phyloP scores from a whole-genome alignment of 2,113 vertebrate genomes.

The Paramisgurnus dabryanus region DNA sequence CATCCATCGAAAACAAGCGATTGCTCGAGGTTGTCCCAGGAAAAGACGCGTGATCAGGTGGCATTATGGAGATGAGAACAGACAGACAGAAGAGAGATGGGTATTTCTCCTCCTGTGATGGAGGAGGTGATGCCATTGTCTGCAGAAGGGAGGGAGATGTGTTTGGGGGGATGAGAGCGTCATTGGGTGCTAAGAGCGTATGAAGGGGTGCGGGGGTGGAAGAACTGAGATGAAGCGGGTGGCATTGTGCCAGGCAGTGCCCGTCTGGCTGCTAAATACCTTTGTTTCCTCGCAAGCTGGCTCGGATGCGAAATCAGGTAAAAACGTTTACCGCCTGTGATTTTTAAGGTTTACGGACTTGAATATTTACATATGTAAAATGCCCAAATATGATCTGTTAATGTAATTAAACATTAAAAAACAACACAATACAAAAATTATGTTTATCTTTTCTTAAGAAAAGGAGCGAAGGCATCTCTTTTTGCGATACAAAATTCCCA shows the following conservation, averaged over 20 bases:
- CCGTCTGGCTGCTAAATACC: conserved; percentile 77
- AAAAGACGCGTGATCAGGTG: conserved; percentile 34
- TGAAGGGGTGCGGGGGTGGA: conserved; percentile 45
- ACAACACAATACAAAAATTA: neutral
- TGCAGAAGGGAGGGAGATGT: conserved; percentile 44
- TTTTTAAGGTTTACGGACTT: conserved; percentile 7
- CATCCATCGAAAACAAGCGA: conserved; percentile 1
- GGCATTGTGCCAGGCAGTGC: conserved; percentile 77
- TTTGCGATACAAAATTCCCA: conserved; percentile 40
- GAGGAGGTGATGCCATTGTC: conserved; percentile 52
- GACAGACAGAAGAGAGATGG: conserved; percentile 26
- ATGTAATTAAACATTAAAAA: neutral
- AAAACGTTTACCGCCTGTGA: neutral
- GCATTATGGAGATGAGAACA: conserved; percentile 38
- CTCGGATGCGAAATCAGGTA: conserved; percentile 57
- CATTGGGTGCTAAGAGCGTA: conserved; percentile 48
- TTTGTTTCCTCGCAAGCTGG: conserved; percentile 73
- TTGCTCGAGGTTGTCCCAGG: conserved; percentile 7
- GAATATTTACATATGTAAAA: neutral
- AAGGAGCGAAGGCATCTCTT: neutral
- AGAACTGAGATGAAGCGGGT: conserved; percentile 65
- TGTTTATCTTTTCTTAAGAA: neutral
- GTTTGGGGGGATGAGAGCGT: conserved; percentile 43
- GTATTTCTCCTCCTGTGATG: conserved; percentile 38
- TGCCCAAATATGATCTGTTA: neutral